Evolutionary conservation across 2,888 invertebrate genomes (phyloP).

Genomic region (Drosophila subsilvestris): DNA sequence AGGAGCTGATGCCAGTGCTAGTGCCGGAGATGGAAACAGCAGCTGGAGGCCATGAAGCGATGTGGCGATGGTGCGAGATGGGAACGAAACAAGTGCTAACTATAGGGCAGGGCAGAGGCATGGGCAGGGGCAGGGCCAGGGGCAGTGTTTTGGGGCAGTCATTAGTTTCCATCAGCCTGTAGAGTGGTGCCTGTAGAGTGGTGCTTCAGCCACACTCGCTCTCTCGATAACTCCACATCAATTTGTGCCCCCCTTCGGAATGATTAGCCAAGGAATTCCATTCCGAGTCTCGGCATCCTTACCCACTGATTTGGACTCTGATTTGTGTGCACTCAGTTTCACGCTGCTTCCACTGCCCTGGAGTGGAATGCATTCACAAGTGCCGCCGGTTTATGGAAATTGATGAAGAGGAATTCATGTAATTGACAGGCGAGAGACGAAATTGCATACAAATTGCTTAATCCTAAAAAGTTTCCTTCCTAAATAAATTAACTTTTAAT

Average conservation of each 20-base stretch:
- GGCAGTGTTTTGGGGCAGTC: neutral
- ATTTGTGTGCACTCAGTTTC: constrained; percentile 31
- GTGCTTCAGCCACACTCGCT: constrained; percentile 20
- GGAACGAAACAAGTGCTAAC: neutral
- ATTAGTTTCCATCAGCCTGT: neutral
- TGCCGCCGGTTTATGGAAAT: constrained; percentile 54
- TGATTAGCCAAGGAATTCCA: constrained; percentile 20
- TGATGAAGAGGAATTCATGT: constrained; percentile 45
- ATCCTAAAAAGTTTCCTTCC: constrained; percentile 38
- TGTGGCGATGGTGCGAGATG: neutral
- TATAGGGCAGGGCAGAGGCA: neutral
- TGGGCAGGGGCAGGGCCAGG: neutral
- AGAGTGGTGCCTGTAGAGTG: constrained; percentile 7
- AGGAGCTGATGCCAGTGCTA: neutral
- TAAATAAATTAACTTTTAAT: constrained; percentile 74
- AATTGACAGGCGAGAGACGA: constrained; percentile 48
- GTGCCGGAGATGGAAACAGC: neutral
- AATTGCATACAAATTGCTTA: constrained; percentile 64
- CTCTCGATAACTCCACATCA: constrained; percentile 21
- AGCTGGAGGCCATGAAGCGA: neutral
- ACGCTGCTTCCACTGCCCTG: constrained; percentile 1
- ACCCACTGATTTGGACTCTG: constrained; percentile 18
- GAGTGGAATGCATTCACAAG: constrained; percentile 53
- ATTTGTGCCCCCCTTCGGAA: constrained; percentile 12
- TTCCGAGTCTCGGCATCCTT: constrained; percentile 2